phyloP scores from a whole-genome alignment of 2,888 invertebrate species.

The Drosophila bunnanda region DNA sequence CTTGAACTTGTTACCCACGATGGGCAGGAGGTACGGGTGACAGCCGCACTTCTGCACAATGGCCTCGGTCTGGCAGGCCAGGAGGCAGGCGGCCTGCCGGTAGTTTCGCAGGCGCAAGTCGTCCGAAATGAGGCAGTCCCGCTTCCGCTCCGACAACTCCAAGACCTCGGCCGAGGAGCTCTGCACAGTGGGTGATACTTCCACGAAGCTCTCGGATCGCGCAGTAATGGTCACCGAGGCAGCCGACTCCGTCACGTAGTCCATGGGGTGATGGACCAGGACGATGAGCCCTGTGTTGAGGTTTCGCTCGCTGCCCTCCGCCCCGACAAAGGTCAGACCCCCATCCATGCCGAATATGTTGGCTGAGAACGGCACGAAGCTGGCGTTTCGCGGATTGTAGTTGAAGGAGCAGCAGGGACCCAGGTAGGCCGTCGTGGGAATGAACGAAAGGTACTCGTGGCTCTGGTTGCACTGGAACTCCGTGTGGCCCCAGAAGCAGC shows the following conservation, averaged over 20 bases:
- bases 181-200: slow-evolving; percentile 82
- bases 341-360: slow-evolving; percentile 83
- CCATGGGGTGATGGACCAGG: slow-evolving; percentile 84
- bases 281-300: slow-evolving; percentile 83
- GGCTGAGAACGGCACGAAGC: slow-evolving; percentile 82
- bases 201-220: slow-evolving; percentile 83
- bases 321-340: slow-evolving; percentile 81
- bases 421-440: slow-evolving; percentile 81
- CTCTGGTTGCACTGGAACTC: slow-evolving; percentile 82
- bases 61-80: slow-evolving; percentile 80
- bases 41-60: slow-evolving; percentile 82
- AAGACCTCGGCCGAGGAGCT: slow-evolving; percentile 82
- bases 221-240: slow-evolving; percentile 82
- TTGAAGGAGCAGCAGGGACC: slow-evolving; percentile 84
- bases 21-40: slow-evolving; percentile 83
- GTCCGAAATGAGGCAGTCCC: slow-evolving; percentile 82
- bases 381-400: slow-evolving; percentile 82
- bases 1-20: slow-evolving; percentile 61
- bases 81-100: slow-evolving; percentile 82
- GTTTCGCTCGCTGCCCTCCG: slow-evolving; percentile 82
- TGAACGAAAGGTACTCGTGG: slow-evolving; percentile 82
- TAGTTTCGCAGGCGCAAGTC: slow-evolving; percentile 80
- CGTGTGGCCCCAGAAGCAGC: slow-evolving; percentile 82
- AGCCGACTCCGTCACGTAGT: slow-evolving; percentile 82
- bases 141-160: slow-evolving; percentile 79